Evolutionary conservation across 2,888 invertebrate genomes (phyloP).

Genomic region (Hesperia comma): DNA sequence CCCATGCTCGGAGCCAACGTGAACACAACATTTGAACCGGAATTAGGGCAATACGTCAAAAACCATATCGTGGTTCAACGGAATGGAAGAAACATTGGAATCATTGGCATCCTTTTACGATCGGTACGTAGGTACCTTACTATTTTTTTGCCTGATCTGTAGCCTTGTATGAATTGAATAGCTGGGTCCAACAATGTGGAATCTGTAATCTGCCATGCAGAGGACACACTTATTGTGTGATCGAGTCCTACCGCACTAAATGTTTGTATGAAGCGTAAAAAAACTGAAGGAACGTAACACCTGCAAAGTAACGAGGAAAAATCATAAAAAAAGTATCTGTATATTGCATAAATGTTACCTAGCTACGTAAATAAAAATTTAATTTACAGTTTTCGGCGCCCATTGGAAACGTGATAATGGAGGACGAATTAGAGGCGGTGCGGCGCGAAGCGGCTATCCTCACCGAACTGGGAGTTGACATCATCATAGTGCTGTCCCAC

Average conservation of each 20-base stretch:
- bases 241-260: too few relatives aligned
- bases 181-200: too few relatives aligned
- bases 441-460: constrained; percentile 87
- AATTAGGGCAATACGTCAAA: constrained; percentile 83
- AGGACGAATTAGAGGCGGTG: constrained; percentile 87
- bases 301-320: too few relatives aligned
- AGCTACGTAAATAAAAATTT: not conserved
- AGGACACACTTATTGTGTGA: too few relatives aligned
- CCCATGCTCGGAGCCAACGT: constrained; percentile 91
- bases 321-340: too few relatives aligned
- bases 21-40: constrained; percentile 87
- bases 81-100: constrained; percentile 87
- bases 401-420: constrained; percentile 86
- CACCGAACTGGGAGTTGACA: constrained; percentile 86
- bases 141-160: not conserved
- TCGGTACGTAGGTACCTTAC: constrained; percentile 52
- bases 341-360: too few relatives aligned
- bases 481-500: constrained; percentile 93
- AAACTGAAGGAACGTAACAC: too few relatives aligned
- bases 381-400: constrained; percentile 84
- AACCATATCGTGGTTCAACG: constrained; percentile 87
- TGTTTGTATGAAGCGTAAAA: too few relatives aligned
- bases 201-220: too few relatives aligned
- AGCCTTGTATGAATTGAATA: too few relatives aligned
- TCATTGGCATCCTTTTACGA: constrained; percentile 89